Evolutionary conservation across 2,888 invertebrate genomes (phyloP), one percentile per base, ranked within the genome.

Genomic region (Tridacna crocea): DNA sequence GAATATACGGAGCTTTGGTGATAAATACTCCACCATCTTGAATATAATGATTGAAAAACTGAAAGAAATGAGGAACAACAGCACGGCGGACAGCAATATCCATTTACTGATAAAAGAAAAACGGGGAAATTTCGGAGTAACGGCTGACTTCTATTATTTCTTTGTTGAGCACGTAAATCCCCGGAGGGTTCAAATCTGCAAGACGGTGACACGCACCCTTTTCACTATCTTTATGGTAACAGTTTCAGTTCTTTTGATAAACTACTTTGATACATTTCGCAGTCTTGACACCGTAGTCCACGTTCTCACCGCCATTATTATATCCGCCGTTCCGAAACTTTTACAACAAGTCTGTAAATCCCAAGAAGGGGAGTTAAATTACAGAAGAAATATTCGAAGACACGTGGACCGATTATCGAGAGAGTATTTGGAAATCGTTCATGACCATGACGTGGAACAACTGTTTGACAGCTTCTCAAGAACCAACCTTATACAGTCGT

Each of bases 1-100:
- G 10, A 74, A 22, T 22, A 61, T 74, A 22, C 22, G n/a, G 19
- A 22, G 61, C 8, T 74, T 74, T 60, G 46, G 74, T 11, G 13
- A 63, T 36, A 17, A 36, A 11, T 74, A 74, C 47, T 36, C 63
- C 11, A n/a, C 47, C 11, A 58, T 74, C 24, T 47, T 74, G 17
- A 36, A 61, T 3, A 47, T 24, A 8, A 63, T 63, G 46, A 61
- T 47, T 15, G 55, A 55, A 55, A 55, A 55, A 55, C 55, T 55
- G 15, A 15, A 55, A 19, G 55, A 55, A 55, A 55, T 55, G 55
- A 55, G 19, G 19, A 11, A 19, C 12, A 51, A 51, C 55, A 15
- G 19, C 15, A 3, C 19, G 17, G 15, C 55, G 19, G 19, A 55
- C 10, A 15, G 19, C 17, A 1, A 15, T 55, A 3, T 55, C 11